Conservation (phyloP, 37 sponge, comb jelly and placozoan genomes). For the Eunapius fragilis region DNA sequence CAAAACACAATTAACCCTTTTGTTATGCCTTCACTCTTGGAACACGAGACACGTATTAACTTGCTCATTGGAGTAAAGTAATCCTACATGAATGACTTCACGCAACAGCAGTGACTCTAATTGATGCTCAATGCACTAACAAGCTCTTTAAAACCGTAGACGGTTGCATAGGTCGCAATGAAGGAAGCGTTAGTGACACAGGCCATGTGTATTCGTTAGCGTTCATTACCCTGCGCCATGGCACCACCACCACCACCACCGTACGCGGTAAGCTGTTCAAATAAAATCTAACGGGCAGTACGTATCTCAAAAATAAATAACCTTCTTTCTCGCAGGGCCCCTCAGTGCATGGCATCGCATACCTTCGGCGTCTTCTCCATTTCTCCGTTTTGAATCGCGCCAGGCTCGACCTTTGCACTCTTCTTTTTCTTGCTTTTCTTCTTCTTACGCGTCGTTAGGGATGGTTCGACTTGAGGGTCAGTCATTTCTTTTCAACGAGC, state of each 20-base stretch:
- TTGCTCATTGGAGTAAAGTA: background rate
- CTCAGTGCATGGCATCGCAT: background rate
- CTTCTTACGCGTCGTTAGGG: background rate
- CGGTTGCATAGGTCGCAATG: too few relatives aligned
- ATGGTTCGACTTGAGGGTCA: background rate
- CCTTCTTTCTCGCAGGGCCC: background rate
- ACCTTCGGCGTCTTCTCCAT: conserved; percentile 11
- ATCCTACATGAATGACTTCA: background rate
- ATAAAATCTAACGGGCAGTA: background rate
- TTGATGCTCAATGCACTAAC: background rate
- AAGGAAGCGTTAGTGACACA: background rate
- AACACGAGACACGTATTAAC: background rate
- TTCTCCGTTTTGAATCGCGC: background rate
- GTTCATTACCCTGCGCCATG: background rate
- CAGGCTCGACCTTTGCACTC: background rate
- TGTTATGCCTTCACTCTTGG: background rate
- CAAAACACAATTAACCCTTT: too few relatives aligned
- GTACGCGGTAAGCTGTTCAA: too few relatives aligned
- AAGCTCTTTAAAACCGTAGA: too few relatives aligned
- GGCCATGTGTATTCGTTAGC: background rate
- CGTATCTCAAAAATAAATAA: background rate
- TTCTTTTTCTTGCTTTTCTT: conserved; percentile 19
- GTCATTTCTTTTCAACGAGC: background rate
- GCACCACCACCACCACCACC: too few relatives aligned
- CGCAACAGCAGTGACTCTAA: background rate